These are phyloP conservation scores for Baccha elongata DNA, from an alignment of 2,888 invertebrate genomes.

Conservation along the genomic window DNA sequence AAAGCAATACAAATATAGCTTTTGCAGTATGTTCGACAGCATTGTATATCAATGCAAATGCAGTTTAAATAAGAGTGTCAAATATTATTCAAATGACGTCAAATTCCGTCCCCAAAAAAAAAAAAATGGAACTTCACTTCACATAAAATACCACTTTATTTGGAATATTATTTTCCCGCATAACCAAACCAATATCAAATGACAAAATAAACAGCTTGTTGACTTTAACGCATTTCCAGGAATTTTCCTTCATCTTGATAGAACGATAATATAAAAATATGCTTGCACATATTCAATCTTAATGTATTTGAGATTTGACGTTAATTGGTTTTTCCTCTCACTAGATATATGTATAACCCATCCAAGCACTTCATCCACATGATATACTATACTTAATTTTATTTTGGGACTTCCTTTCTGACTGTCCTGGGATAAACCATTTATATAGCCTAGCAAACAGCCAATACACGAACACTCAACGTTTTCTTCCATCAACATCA, in stretches of 20 bases:
- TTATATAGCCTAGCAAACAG: neutral
- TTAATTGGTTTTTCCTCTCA: neutral
- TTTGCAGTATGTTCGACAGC: too few relatives aligned
- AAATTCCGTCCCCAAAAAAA: too few relatives aligned
- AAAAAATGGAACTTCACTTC: too few relatives aligned
- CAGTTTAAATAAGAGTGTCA: too few relatives aligned
- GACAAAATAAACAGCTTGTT: neutral
- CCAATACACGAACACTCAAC: neutral
- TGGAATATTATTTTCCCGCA: too few relatives aligned
- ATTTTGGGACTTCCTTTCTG: neutral
- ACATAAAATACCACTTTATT: too few relatives aligned
- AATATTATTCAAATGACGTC: too few relatives aligned
- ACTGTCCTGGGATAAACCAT: neutral
- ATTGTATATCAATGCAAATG: too few relatives aligned
- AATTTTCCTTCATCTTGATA: too few relatives aligned
- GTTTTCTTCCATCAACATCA: neutral
- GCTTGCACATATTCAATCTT: conserved; percentile 3
- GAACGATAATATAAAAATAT: neutral
- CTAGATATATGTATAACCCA: neutral
- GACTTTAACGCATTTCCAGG: too few relatives aligned
- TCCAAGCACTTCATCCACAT: neutral
- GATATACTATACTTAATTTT: neutral
- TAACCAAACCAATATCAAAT: too few relatives aligned
- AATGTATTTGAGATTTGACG: conserved; percentile 2
- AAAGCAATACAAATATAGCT: too few relatives aligned